A percentile compares a stretch with the other conserved stretches of the same genome.
Evolutionary conservation across 2,888 invertebrate genomes (phyloP).

Genomic region (Endotricha flammealis): DNA sequence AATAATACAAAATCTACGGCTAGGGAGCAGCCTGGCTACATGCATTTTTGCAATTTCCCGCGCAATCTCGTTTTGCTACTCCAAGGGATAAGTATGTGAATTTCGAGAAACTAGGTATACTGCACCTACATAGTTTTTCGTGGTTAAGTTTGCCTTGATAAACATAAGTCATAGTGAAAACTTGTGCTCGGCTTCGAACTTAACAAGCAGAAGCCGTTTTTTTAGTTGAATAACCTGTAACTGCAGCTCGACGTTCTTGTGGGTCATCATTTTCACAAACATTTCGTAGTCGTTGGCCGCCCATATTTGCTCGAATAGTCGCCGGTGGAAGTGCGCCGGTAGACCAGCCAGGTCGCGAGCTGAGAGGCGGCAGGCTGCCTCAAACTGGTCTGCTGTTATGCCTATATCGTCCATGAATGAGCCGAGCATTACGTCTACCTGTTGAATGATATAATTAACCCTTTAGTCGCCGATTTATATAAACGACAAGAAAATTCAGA

Average conservation of each 20-base stretch:
- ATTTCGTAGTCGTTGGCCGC: slow-evolving; percentile 94
- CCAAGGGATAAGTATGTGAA: too few relatives aligned
- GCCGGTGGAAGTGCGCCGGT: slow-evolving; percentile 79
- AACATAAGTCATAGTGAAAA: too few relatives aligned
- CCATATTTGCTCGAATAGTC: slow-evolving; percentile 88
- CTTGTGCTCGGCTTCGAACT: too few relatives aligned
- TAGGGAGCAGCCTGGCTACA: too few relatives aligned
- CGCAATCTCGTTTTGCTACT: too few relatives aligned
- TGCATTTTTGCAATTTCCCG: too few relatives aligned
- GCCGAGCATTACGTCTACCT: slow-evolving; percentile 93
- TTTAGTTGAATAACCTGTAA: slow-evolving; percentile 77
- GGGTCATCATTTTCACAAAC: slow-evolving; percentile 95
- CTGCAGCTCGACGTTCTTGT: slow-evolving; percentile 94
- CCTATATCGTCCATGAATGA: slow-evolving; percentile 96
- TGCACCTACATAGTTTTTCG: too few relatives aligned
- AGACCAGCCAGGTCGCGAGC: slow-evolving; percentile 68
- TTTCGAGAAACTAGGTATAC: too few relatives aligned
- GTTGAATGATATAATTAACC: slow-evolving; percentile 31
- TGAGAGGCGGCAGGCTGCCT: slow-evolving; percentile 83
- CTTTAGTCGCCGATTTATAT: too few relatives aligned
- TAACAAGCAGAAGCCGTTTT: too few relatives aligned
- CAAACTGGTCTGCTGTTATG: slow-evolving; percentile 92
- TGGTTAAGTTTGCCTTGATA: too few relatives aligned
- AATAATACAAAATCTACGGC: background rate
- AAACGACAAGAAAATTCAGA: too few relatives aligned